Evolutionary conservation across 1,140 invertebrate genomes (phyloP), one percentile per base, ranked within the genome.

Genomic region (Drosophila watanabei): DNA sequence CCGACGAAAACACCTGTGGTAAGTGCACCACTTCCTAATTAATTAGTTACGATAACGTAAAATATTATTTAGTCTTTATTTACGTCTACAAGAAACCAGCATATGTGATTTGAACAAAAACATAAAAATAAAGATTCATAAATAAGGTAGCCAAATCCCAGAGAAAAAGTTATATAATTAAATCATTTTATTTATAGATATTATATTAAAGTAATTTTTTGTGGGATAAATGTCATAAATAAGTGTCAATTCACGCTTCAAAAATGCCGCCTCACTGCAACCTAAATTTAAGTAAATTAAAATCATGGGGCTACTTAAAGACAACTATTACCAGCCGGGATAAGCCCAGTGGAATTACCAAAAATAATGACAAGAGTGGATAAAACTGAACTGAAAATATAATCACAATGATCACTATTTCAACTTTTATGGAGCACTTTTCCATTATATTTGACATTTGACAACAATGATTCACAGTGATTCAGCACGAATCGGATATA

Each of bases 1-100:
- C 97, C 5, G 97, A 98, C 91, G 98, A 98, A 93, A 98, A 98
- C 93, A 96, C 96, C 93, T 98, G 98, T 92, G 97, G 97, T 98
- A 93, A 96, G 96, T 96, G n/a, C 10, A 33, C 5, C 0, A 9
- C 20, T 4, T 54, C 1, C 20, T 24, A 14, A 14, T 7, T 48
- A 16, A 41, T 33, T n/a, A 6, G 5, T 35, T 20, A 13, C 7
- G 14, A 14, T 4, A 33, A 2, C 13, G 2, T 14, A 7, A 0
- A 33, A 4, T 8, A 46, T 20, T 6, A 45, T 20, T 6, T 13
- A 6, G 2, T 5, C 43, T 20, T 18, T 43, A 43, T 32, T 39
- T 39, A 16, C 2, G 14, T 39, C 14, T 32, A 6, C 10, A 6
- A 24, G 14, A 6, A 6, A 16, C 6, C 6, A 24, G 11, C 4